A percentile compares a stretch with the other conserved stretches of the same genome.
phyloP scores from a whole-genome alignment of 2,113 vertebrate species.

The Vulpes lagopus region DNA sequence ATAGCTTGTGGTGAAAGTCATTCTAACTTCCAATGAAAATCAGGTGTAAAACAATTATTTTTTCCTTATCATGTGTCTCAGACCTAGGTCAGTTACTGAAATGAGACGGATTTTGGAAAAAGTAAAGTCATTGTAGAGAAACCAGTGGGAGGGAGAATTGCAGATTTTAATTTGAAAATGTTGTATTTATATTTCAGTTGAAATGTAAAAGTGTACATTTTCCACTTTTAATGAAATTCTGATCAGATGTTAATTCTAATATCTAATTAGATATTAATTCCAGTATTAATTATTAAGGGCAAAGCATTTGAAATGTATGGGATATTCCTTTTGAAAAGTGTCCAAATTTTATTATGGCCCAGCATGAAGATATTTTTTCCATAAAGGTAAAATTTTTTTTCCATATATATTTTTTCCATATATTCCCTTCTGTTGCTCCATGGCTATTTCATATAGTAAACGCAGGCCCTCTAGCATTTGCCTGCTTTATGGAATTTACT shows the following conservation, averaged over 20 bases:
- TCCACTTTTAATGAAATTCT: background rate
- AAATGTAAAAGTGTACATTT: background rate
- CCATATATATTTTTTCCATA: no score
- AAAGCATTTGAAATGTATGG: background rate
- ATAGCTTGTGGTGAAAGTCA: background rate
- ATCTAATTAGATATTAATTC: background rate
- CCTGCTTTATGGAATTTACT: conserved; percentile 41
- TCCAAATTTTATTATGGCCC: background rate
- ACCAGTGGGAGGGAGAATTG: background rate
- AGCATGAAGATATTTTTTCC: background rate
- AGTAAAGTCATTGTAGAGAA: background rate
- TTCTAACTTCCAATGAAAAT: conserved; percentile 15
- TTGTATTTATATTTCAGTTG: background rate
- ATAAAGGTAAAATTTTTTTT: background rate
- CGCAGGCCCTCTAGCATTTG: background rate
- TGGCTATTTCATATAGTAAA: background rate
- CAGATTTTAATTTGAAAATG: conserved; percentile 36
- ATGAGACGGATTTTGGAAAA: background rate
- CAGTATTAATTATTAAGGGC: background rate
- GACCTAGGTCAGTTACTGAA: background rate
- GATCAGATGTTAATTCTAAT: background rate
- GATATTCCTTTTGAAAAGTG: conserved; percentile 18
- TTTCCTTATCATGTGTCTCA: background rate
- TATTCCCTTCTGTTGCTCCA: background rate
- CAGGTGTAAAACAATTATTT: background rate